These are phyloP conservation scores for Thymelicus sylvestris DNA, from an alignment of 2,888 invertebrate genomes.

Conservation along the genomic window DNA sequence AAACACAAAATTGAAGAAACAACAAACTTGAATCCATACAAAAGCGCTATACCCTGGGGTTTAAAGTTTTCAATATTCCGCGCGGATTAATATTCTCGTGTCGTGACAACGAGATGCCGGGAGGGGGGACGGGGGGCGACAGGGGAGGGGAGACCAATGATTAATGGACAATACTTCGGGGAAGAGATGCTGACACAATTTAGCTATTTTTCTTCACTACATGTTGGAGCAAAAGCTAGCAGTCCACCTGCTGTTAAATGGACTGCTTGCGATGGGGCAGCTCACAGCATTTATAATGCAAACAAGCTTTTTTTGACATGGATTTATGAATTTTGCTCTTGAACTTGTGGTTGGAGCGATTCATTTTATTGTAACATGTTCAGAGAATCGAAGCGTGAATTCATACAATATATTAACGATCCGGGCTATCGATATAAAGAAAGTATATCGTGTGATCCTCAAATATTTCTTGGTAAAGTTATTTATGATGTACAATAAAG, in stretches of 20 bases:
- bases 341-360: too few relatives aligned
- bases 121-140: not conserved
- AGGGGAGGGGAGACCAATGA: constrained; percentile 8
- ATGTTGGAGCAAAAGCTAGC: not conserved
- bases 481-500: too few relatives aligned
- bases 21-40: constrained; percentile 18
- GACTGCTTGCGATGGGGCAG: not conserved
- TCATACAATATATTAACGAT: too few relatives aligned
- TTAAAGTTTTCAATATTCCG: constrained; percentile 27
- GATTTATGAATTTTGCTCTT: not conserved
- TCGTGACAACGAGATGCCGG: constrained; percentile 7
- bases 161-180: constrained; percentile 18
- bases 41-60: constrained; percentile 22
- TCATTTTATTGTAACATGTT: too few relatives aligned
- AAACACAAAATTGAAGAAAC: constrained; percentile 2
- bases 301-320: constrained; percentile 4
- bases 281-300: not conserved
- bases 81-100: constrained; percentile 11
- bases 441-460: too few relatives aligned
- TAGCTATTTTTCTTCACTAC: constrained; percentile 3
- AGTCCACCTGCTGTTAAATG: constrained; percentile 1
- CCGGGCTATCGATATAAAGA: too few relatives aligned
- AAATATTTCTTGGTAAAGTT: too few relatives aligned
- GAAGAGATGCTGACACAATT: not conserved
- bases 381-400: too few relatives aligned